Evolutionary conservation across 1,140 invertebrate species (phyloP).

Genomic region (Pygmarrhopalites habei): DNA sequence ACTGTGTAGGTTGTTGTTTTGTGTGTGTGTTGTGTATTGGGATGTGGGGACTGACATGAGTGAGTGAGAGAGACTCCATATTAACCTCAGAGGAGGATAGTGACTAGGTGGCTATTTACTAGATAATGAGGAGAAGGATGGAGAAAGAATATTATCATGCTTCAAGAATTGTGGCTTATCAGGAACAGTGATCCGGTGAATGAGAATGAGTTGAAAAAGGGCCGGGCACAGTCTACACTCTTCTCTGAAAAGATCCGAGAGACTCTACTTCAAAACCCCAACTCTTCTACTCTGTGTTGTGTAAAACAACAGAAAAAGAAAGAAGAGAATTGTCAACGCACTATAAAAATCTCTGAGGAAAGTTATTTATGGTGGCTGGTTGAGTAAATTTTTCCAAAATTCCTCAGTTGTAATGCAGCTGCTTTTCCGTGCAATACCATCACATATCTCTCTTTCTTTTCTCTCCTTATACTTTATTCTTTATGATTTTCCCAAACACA

Average conservation of each 20-base stretch:
- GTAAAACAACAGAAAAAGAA: conserved; percentile 2
- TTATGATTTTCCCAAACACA: too few species aligned
- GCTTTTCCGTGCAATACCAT: background rate
- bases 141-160: background rate
- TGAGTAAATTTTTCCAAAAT: conserved; percentile 1
- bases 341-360: conserved; percentile 5
- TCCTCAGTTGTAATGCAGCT: conserved; percentile 5
- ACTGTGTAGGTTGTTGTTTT: too few species aligned
- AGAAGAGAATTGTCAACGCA: conserved; percentile 6
- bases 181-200: background rate
- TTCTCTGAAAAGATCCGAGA: too few species aligned
- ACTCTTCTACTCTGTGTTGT: too few species aligned
- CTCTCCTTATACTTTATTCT: background rate
- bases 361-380: conserved; percentile 3
- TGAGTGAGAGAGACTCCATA: background rate
- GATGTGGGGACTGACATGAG: too few species aligned
- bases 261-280: too few species aligned
- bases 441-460: background rate
- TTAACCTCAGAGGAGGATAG: background rate
- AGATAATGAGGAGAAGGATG: conserved; percentile 14
- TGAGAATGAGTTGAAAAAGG: conserved; percentile 5
- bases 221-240: background rate
- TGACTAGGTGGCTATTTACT: conserved; percentile 9
- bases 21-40: too few species aligned
- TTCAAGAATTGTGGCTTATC: background rate